Conservation (phyloP, 1,140 invertebrate genomes). For the Drosophila aff. region DNA sequence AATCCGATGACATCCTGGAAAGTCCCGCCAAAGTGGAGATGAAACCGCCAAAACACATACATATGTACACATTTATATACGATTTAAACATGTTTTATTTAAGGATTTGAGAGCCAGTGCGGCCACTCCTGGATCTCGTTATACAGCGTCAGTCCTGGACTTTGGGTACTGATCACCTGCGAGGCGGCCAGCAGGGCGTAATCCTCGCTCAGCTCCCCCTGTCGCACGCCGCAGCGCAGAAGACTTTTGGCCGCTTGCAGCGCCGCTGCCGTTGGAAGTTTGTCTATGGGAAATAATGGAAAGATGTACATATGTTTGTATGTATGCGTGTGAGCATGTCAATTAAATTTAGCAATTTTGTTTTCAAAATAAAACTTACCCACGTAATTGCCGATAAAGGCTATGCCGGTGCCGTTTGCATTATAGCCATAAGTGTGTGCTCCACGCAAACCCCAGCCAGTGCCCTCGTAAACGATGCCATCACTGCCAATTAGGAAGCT, state of each 20-base stretch:
- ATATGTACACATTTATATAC: neutral
- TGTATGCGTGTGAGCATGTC: neutral
- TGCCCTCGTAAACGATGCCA: conserved; percentile 91
- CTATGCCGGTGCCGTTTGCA: conserved; percentile 88
- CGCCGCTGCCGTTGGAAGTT: conserved; percentile 86
- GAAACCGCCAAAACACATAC: neutral
- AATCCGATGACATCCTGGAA: no score
- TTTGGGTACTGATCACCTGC: conserved; percentile 87
- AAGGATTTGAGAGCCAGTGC: conserved; percentile 74
- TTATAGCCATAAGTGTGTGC: conserved; percentile 90
- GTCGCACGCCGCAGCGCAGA: conserved; percentile 87
- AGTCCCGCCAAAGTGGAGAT: no score
- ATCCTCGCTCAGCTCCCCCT: conserved; percentile 85
- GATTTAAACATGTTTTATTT: neutral
- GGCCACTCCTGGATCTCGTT: conserved; percentile 85
- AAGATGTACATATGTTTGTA: neutral
- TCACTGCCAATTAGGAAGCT: conserved; percentile 92
- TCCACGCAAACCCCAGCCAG: conserved; percentile 90
- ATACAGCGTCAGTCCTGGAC: conserved; percentile 89
- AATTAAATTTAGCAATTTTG: neutral
- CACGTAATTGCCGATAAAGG: conserved; percentile 90
- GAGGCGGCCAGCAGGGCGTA: conserved; percentile 88
- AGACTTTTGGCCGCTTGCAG: conserved; percentile 87
- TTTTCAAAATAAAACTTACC: conserved; percentile 73
- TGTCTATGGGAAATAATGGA: conserved; percentile 82